phyloP scores from a whole-genome alignment of 2,113 vertebrate species.

The Cryptomyrus ogoouensis region DNA sequence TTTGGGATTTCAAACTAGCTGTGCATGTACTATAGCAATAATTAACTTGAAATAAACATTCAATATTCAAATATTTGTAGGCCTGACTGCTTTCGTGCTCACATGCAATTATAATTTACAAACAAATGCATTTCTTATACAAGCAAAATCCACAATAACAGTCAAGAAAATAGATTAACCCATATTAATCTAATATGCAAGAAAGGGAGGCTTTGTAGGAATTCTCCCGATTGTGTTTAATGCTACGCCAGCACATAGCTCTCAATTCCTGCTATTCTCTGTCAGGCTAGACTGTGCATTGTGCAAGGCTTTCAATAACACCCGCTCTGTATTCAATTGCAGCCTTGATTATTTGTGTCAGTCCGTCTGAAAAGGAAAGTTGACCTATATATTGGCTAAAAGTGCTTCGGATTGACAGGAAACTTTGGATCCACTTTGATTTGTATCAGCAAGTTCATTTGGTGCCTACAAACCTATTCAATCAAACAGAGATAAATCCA shows the following conservation, averaged over 20 bases:
- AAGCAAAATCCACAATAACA: not conserved
- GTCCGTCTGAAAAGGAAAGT: not conserved
- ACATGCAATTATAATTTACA: not conserved
- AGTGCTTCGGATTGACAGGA: not conserved
- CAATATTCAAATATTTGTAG: not conserved
- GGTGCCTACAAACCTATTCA: not conserved
- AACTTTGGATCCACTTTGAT: not conserved
- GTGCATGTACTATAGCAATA: not conserved
- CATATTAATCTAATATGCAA: not conserved
- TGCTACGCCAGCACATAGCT: not conserved
- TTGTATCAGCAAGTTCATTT: not conserved
- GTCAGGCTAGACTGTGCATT: not conserved
- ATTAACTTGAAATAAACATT: not conserved
- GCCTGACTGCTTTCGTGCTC: not conserved
- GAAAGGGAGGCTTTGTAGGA: not conserved
- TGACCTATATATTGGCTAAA: not conserved
- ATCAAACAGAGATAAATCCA: not conserved
- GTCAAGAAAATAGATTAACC: not conserved
- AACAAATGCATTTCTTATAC: not conserved
- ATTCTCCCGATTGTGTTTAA: not conserved
- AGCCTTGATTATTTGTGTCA: conserved; percentile 1
- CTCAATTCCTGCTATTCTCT: not conserved
- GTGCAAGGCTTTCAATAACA: not conserved
- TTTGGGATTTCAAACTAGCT: not conserved
- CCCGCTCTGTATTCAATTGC: not conserved